A percentile compares a stretch with the other conserved stretches of the same genome.
phyloP scores from a whole-genome alignment of 2,113 vertebrate species.

The Todiramphus saurophagus region DNA sequence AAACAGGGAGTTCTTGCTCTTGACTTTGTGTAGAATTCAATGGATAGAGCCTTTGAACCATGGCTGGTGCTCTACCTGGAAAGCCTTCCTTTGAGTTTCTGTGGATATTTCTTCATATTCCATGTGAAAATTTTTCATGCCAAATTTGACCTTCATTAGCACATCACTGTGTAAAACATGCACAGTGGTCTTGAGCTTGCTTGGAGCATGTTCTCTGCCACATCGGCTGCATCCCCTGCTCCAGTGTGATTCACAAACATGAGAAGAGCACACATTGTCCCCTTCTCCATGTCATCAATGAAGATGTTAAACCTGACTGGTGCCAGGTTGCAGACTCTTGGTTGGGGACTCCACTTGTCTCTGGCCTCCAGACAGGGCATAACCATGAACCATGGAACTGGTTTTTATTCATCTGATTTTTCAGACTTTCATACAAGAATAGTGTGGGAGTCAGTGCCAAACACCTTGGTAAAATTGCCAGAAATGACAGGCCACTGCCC shows the following conservation, averaged over 20 bases:
- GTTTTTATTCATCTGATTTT: background rate
- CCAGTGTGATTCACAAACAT: background rate
- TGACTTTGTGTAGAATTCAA: background rate
- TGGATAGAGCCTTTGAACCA: background rate
- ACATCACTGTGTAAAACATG: background rate
- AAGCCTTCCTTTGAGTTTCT: background rate
- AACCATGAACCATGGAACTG: background rate
- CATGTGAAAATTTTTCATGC: background rate
- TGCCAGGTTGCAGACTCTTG: background rate
- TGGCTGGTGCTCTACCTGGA: background rate
- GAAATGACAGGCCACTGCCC: background rate
- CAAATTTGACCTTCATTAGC: background rate
- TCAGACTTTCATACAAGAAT: background rate
- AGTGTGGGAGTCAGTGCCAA: background rate
- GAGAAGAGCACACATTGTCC: background rate
- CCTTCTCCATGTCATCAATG: rapidly evolving
- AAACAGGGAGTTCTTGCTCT: background rate
- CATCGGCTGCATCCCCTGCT: background rate
- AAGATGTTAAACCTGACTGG: background rate
- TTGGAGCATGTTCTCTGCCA: background rate
- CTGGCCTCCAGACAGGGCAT: rapidly evolving
- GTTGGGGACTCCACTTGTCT: background rate
- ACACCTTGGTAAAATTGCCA: background rate
- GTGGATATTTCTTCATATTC: background rate
- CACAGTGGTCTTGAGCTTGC: background rate